Conservation (phyloP, 2,113 vertebrate genomes). For the Engraulis encrasicolus region DNA sequence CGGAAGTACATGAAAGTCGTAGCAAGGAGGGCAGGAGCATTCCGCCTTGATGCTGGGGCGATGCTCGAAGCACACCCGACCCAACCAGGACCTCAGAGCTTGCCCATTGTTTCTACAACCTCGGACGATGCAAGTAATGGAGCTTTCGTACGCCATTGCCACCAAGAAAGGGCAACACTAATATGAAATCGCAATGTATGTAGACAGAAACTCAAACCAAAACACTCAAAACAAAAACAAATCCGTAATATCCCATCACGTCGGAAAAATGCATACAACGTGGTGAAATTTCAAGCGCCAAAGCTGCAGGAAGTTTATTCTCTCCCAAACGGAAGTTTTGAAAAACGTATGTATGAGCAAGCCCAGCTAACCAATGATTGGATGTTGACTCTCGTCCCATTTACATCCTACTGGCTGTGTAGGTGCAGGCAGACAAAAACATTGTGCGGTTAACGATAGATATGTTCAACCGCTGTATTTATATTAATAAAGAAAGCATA, state of each 20-base stretch:
- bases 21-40: background rate
- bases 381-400: too few relatives aligned
- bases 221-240: background rate
- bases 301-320: background rate
- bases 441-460: too few relatives aligned
- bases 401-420: too few relatives aligned
- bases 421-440: too few relatives aligned
- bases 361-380: too few relatives aligned
- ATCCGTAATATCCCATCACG: background rate
- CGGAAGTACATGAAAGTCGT: background rate
- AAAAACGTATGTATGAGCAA: background rate
- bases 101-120: background rate
- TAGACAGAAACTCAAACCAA: background rate
- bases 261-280: background rate
- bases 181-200: background rate
- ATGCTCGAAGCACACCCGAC: background rate
- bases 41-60: background rate
- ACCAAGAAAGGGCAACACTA: background rate
- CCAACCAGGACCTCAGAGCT: background rate
- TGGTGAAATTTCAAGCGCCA: background rate
- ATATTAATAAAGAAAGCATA: too few relatives aligned
- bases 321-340: constrained; percentile 8
- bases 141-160: background rate
- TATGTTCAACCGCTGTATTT: too few relatives aligned
- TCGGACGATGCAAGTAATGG: background rate